Percentiles rank a stretch among this genome's conserved stretches.
phyloP scores from a whole-genome alignment of 2,888 invertebrate species.

The Sympetrum striolatum region DNA sequence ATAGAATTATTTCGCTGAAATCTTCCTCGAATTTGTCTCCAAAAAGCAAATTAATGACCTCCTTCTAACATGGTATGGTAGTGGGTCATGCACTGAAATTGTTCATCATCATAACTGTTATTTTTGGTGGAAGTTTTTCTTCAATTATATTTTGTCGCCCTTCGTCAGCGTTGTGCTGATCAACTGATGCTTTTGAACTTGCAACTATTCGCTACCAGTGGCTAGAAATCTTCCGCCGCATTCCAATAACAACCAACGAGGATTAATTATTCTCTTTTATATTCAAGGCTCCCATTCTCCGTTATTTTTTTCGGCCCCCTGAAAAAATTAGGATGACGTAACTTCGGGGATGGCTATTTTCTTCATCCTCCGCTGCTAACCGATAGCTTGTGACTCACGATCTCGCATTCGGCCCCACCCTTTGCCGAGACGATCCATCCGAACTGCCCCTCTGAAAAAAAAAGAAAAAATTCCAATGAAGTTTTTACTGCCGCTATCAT shows the following conservation, averaged over 20 bases:
- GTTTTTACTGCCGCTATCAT: neutral
- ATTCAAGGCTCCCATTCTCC: neutral
- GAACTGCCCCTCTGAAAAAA: neutral
- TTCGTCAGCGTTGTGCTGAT: too few relatives aligned
- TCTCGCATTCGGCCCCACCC: slow-evolving; percentile 3
- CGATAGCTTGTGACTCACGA: neutral
- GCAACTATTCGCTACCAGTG: neutral
- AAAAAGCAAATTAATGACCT: too few relatives aligned
- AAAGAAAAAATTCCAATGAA: neutral
- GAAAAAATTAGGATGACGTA: neutral
- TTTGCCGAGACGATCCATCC: neutral
- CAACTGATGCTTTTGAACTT: too few relatives aligned
- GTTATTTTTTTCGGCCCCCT: neutral
- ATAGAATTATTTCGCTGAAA: too few relatives aligned
- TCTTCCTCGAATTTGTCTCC: too few relatives aligned
- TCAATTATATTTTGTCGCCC: too few relatives aligned
- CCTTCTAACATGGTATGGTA: too few relatives aligned
- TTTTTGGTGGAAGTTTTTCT: too few relatives aligned
- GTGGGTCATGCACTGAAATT: too few relatives aligned
- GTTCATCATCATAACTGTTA: too few relatives aligned
- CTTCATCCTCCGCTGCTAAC: neutral
- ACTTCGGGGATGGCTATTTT: neutral
- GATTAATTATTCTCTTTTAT: neutral
- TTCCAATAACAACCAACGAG: neutral
- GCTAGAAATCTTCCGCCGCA: neutral